Percentiles rank a stretch among this genome's conserved stretches.
Evolutionary conservation across 2,113 vertebrate genomes (phyloP).

Genomic region (Dicaeum eximium): DNA sequence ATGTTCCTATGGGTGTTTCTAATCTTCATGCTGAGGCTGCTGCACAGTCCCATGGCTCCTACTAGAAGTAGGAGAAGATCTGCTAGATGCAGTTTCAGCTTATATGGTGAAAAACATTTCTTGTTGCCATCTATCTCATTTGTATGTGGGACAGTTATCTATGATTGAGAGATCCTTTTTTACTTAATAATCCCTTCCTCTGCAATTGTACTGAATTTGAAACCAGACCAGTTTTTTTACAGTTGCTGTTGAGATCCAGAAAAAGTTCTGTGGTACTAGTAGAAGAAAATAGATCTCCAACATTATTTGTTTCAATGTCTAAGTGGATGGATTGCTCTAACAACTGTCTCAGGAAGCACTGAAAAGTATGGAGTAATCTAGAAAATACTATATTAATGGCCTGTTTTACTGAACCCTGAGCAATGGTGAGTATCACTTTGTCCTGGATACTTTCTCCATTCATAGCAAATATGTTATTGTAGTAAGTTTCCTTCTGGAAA

Average conservation of each 20-base stretch:
- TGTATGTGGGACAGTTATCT: not conserved
- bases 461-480: not conserved
- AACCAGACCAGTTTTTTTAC: not conserved
- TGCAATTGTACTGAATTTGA: not conserved
- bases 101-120: not conserved
- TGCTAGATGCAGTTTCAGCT: not conserved
- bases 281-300: not conserved
- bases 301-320: not conserved
- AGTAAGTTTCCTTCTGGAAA: not conserved
- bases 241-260: not conserved
- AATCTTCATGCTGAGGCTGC: not conserved
- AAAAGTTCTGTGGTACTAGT: not conserved
- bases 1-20: not conserved
- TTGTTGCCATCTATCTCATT: not conserved
- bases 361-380: not conserved
- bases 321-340: not conserved
- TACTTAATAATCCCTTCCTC: not conserved
- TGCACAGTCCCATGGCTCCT: not conserved
- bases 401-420: not conserved
- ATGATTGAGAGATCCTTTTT: not conserved
- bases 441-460: not conserved
- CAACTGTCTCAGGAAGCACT: not conserved
- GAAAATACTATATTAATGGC: not conserved
- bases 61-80: not conserved
- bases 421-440: not conserved